These are phyloP conservation scores for Pandion haliaetus DNA, from an alignment of 2,113 vertebrate species.

Conservation along the genomic window DNA sequence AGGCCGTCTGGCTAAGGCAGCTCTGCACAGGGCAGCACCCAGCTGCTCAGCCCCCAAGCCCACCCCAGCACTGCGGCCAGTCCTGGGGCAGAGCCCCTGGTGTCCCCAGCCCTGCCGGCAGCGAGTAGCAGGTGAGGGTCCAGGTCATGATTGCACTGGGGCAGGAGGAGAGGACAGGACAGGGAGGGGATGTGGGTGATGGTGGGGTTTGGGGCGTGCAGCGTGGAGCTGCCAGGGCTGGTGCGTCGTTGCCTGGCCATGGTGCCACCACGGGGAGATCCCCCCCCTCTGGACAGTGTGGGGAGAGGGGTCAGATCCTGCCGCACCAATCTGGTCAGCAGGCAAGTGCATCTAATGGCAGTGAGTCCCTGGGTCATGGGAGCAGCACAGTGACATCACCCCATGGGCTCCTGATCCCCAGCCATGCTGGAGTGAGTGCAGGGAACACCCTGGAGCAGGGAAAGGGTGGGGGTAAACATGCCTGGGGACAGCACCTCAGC, in stretches of 20 bases:
- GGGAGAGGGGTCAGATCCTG: background rate
- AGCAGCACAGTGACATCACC: rapidly evolving
- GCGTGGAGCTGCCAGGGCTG: background rate
- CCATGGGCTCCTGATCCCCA: rapidly evolving
- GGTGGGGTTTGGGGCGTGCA: background rate
- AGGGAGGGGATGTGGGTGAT: background rate
- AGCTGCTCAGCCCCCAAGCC: background rate
- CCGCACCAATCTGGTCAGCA: rapidly evolving
- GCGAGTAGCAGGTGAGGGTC: background rate
- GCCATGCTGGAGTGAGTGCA: background rate
- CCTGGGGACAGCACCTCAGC: too few relatives aligned
- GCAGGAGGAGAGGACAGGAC: background rate
- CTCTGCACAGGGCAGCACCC: background rate
- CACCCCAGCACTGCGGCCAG: rapidly evolving
- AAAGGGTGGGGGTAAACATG: rapidly evolving
- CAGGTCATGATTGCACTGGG: rapidly evolving
- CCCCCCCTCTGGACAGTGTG: rapidly evolving
- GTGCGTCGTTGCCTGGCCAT: background rate
- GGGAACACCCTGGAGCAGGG: background rate
- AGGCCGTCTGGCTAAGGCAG: background rate
- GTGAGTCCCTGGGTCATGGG: too few relatives aligned
- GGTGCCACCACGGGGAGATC: rapidly evolving
- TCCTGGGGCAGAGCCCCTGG: rapidly evolving
- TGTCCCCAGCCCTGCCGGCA: background rate
- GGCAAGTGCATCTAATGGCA: background rate